Conservation (phyloP, 2,888 invertebrate species). For the Adelphocoris suturalis region DNA sequence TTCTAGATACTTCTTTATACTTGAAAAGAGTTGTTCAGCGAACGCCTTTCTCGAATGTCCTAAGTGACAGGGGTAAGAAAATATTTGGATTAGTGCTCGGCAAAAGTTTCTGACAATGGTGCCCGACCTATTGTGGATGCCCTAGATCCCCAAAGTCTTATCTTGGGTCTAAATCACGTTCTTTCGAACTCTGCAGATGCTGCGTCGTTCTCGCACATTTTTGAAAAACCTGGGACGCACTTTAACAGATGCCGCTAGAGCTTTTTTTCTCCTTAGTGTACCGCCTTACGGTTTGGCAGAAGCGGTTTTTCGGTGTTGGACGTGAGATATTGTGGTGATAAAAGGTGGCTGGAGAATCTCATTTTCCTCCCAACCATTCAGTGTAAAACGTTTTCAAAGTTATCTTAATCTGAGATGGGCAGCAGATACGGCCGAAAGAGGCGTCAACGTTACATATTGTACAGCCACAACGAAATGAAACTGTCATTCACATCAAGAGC, state of each 20-base stretch:
- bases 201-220: not conserved
- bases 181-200: conserved; percentile 21
- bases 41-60: not conserved
- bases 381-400: not conserved
- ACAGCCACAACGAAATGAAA: too few species aligned
- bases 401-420: too few species aligned
- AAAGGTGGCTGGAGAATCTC: conserved; percentile 17
- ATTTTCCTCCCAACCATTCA: not conserved
- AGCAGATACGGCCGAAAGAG: too few species aligned
- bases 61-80: conserved; percentile 51
- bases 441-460: too few species aligned
- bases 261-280: not conserved
- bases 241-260: not conserved
- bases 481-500: too few species aligned
- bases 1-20: too few species aligned
- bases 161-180: conserved; percentile 13
- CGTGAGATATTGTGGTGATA: not conserved
- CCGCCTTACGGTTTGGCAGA: not conserved
- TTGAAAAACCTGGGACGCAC: not conserved
- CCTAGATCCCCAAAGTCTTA: not conserved
- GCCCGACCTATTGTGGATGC: not conserved
- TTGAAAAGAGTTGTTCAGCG: too few species aligned
- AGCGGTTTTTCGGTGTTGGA: not conserved
- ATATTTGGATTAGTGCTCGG: conserved; percentile 45
- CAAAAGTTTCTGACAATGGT: conserved; percentile 30